phyloP scores from a whole-genome alignment of 2,113 vertebrate species.

The Neopipo cinnamomea region DNA sequence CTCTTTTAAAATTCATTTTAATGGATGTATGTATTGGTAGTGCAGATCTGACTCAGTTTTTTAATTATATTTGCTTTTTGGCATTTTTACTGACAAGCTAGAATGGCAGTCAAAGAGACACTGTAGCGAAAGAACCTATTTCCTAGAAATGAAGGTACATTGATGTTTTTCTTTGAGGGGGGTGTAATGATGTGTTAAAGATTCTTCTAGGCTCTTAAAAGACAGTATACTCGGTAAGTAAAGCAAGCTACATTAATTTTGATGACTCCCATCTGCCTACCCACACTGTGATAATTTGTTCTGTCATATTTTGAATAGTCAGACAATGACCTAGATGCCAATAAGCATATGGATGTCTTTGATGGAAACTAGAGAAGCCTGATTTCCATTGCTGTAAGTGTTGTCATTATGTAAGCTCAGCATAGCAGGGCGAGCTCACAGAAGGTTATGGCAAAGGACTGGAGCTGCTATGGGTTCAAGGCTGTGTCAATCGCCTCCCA shows the following conservation, averaged over 20 bases:
- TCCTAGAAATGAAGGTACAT: background rate
- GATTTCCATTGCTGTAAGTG: accelerated
- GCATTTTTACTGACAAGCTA: background rate
- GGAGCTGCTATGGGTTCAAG: background rate
- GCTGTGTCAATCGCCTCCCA: background rate
- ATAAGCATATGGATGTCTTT: background rate
- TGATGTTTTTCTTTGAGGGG: background rate
- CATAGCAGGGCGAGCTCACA: background rate
- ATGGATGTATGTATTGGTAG: background rate
- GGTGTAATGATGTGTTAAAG: background rate
- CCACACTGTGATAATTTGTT: background rate
- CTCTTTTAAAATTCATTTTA: background rate
- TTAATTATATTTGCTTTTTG: background rate
- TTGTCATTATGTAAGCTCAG: background rate
- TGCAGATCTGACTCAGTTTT: background rate
- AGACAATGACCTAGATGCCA: background rate
- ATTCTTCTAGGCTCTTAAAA: background rate
- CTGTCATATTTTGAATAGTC: background rate
- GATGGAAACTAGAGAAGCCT: background rate
- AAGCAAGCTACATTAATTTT: background rate
- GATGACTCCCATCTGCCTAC: background rate
- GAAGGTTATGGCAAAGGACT: background rate
- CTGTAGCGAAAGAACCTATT: background rate
- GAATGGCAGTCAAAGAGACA: background rate
- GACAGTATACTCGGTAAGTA: background rate